phyloP scores from a whole-genome alignment of 2,888 invertebrate genomes.

The Oscheius sp. region DNA sequence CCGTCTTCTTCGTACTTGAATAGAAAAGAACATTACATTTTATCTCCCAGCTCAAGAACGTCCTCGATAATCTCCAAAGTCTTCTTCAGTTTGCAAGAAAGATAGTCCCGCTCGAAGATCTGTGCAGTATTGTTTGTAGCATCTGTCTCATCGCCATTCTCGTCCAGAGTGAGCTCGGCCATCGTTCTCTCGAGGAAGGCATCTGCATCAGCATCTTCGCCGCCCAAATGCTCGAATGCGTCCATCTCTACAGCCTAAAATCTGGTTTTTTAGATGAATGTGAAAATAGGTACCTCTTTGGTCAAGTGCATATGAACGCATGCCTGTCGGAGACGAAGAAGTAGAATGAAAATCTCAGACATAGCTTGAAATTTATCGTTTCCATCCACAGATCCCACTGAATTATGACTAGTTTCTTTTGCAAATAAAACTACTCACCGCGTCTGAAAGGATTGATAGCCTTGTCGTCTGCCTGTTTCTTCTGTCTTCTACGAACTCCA shows the following conservation, averaged over 20 bases:
- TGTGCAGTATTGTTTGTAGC: slow-evolving; percentile 34
- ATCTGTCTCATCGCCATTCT: background rate
- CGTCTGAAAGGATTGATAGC: slow-evolving; percentile 60
- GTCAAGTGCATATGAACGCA: slow-evolving; percentile 90
- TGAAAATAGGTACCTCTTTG: slow-evolving; percentile 74
- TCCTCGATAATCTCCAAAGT: slow-evolving; percentile 44
- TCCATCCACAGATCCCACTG: slow-evolving; percentile 27
- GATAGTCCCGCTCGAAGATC: slow-evolving; percentile 51
- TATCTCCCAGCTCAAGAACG: slow-evolving; percentile 45
- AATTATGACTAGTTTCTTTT: background rate
- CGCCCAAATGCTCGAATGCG: slow-evolving; percentile 62
- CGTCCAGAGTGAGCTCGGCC: slow-evolving; percentile 54
- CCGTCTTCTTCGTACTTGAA: background rate
- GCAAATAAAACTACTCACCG: slow-evolving; percentile 6
- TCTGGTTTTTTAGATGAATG: background rate
- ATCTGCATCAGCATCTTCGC: slow-evolving; percentile 38
- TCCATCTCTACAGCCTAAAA: slow-evolving; percentile 63
- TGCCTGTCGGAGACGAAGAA: slow-evolving; percentile 87
- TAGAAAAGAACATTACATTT: slow-evolving; percentile 41
- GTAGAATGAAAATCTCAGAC: slow-evolving; percentile 79
- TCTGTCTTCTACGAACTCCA: slow-evolving; percentile 36
- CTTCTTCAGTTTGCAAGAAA: slow-evolving; percentile 42
- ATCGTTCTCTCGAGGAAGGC: slow-evolving; percentile 55
- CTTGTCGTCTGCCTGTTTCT: slow-evolving; percentile 41
- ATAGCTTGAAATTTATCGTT: slow-evolving; percentile 51